Conservation (phyloP, 1,140 invertebrate species). For the Onthophagus taurus region DNA sequence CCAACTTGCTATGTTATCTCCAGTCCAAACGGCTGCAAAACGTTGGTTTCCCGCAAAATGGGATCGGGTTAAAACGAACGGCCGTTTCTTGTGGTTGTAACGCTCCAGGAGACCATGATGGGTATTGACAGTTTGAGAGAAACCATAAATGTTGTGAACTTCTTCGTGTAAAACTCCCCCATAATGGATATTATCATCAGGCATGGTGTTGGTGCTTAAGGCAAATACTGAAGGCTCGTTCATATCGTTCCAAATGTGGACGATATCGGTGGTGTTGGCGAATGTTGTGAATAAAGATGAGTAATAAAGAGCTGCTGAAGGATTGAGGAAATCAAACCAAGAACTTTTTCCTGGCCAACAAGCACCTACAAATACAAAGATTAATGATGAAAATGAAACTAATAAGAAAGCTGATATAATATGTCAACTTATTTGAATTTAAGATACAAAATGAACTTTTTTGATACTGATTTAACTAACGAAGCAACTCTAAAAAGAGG, state of each 20-base stretch:
- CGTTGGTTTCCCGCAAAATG: slow-evolving; percentile 76
- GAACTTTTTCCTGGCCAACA: slow-evolving; percentile 88
- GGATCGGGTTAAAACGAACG: slow-evolving; percentile 85
- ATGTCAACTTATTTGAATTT: too few species aligned
- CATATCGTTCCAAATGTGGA: slow-evolving; percentile 98
- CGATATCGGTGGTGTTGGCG: slow-evolving; percentile 69
- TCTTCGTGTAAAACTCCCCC: slow-evolving; percentile 66
- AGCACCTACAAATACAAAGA: slow-evolving; percentile 42
- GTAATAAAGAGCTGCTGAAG: slow-evolving; percentile 77
- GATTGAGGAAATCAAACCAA: slow-evolving; percentile 88
- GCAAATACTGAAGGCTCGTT: slow-evolving; percentile 98
- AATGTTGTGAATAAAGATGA: slow-evolving; percentile 71
- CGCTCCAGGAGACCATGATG: slow-evolving; percentile 69
- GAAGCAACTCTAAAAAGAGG: too few species aligned
- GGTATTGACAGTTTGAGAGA: slow-evolving; percentile 48
- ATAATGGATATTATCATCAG: slow-evolving; percentile 67
- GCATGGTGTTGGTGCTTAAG: slow-evolving; percentile 89
- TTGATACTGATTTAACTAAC: too few species aligned
- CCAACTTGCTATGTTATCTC: slow-evolving; percentile 77
- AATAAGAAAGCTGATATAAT: too few species aligned
- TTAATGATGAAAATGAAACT: too few species aligned
- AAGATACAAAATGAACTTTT: too few species aligned
- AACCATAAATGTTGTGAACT: slow-evolving; percentile 9
- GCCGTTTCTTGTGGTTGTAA: slow-evolving; percentile 55
- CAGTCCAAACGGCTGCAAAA: slow-evolving; percentile 74